Conservation (phyloP, 2,888 invertebrate species). For the Bruchidius siliquastri region DNA sequence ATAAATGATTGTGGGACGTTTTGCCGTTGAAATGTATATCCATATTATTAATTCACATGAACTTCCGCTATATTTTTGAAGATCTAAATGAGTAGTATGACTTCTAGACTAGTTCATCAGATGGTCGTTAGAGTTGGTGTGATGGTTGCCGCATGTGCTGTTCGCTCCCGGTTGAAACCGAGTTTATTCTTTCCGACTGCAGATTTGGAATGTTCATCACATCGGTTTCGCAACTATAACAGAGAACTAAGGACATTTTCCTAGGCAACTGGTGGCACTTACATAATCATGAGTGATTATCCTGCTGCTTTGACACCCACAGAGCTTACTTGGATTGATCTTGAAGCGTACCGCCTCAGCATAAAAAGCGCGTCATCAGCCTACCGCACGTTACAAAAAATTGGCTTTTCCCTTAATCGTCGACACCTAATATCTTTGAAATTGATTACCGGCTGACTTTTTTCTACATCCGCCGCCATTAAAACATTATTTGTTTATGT, state of each 20-base stretch:
- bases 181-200: no score
- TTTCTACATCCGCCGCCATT: neutral
- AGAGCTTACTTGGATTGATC: neutral
- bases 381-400: neutral
- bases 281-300: neutral
- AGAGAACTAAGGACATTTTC: neutral
- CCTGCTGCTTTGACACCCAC: neutral
- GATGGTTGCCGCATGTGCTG: no score
- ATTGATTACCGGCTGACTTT: neutral
- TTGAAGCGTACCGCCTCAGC: neutral
- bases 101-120: no score
- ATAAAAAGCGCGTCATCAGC: neutral
- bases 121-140: no score
- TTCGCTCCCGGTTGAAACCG: no score
- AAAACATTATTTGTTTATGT: neutral
- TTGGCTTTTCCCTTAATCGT: neutral
- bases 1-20: no score
- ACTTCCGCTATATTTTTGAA: no score
- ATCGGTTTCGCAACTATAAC: no score
- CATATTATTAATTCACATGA: no score
- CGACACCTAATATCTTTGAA: neutral
- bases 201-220: no score
- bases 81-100: no score
- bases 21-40: no score
- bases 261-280: neutral